Evolutionary conservation across 2,797 vertebrate genomes (phyloP).

Genomic region (Acanthornis magna): DNA sequence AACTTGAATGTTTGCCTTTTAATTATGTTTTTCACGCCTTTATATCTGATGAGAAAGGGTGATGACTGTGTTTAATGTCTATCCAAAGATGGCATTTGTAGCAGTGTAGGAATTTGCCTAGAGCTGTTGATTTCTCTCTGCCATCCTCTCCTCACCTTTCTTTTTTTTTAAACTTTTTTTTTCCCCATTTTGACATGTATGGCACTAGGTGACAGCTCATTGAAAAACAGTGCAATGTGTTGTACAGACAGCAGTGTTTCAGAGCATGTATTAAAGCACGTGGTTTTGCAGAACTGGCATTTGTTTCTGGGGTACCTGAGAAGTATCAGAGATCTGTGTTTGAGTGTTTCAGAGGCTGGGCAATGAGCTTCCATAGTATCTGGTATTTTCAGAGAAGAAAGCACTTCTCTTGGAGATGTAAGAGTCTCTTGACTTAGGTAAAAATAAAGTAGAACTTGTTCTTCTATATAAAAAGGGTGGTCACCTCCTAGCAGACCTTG

Average conservation of each 20-base stretch:
- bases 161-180: too few species aligned
- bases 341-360: background rate
- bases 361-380: background rate
- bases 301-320: background rate
- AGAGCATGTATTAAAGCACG: background rate
- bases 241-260: background rate
- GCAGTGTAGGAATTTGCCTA: background rate
- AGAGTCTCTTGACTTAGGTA: background rate
- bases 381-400: background rate
- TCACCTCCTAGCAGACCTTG: background rate
- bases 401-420: background rate
- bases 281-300: background rate
- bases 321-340: background rate
- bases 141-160: rapidly evolving
- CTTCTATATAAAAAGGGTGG: background rate
- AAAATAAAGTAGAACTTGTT: background rate
- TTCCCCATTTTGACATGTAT: background rate
- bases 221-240: background rate
- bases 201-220: background rate
- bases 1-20: background rate
- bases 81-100: background rate
- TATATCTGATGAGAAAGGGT: background rate
- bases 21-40: background rate
- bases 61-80: background rate
- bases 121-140: background rate